Evolutionary conservation across 2,113 vertebrate species (phyloP).

Genomic region (Agelaius tricolor): DNA sequence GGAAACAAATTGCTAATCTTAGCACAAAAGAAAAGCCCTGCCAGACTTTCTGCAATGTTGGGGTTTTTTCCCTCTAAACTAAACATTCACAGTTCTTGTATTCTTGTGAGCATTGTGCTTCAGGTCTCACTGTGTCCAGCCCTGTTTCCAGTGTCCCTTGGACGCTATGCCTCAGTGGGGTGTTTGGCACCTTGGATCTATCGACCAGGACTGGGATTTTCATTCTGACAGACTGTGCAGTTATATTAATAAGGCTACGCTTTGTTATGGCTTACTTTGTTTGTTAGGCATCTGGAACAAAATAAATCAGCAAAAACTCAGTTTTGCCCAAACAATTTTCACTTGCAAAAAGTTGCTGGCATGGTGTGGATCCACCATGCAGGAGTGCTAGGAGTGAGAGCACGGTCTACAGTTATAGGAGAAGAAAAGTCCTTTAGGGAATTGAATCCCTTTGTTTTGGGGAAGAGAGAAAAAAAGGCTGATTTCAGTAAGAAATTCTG

Average conservation of each 20-base stretch:
- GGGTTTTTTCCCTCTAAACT: neutral
- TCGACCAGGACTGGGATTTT: neutral
- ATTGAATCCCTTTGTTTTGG: neutral
- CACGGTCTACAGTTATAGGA: fast-evolving
- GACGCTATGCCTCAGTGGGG: fast-evolving
- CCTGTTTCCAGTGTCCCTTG: neutral
- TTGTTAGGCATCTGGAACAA: constrained; percentile 24
- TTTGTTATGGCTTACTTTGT: constrained; percentile 19
- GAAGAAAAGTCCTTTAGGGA: neutral
- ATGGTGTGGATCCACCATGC: neutral
- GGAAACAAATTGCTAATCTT: neutral
- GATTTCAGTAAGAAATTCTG: neutral
- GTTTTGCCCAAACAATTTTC: neutral
- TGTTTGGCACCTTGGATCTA: neutral
- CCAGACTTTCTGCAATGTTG: neutral
- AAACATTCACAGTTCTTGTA: neutral
- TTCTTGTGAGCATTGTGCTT: neutral
- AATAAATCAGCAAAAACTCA: neutral
- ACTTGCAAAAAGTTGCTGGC: fast-evolving
- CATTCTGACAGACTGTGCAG: neutral
- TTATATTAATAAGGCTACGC: neutral
- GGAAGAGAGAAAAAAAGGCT: neutral
- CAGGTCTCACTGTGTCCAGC: fast-evolving
- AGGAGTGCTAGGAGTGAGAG: neutral
- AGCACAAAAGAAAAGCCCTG: neutral